Conservation (phyloP, 1,140 invertebrate genomes). For the Oscheius sp. region DNA sequence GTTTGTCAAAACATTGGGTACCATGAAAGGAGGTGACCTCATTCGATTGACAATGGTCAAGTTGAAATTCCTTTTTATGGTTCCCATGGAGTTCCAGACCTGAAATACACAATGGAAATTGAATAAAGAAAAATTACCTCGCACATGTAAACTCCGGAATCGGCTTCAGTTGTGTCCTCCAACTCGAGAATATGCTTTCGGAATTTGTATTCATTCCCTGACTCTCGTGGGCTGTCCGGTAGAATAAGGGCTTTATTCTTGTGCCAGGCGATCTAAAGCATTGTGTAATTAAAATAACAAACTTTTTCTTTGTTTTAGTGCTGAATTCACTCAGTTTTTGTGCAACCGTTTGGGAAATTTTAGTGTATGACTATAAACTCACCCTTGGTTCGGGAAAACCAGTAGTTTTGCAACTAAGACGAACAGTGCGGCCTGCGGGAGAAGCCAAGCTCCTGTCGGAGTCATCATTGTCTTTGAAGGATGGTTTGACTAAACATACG, state of each 20-base stretch:
- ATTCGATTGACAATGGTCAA: constrained; percentile 30
- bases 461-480: constrained; percentile 12
- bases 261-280: constrained; percentile 39
- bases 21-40: constrained; percentile 32
- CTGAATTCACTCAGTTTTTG: no score
- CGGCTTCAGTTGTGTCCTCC: constrained; percentile 55
- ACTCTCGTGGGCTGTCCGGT: constrained; percentile 40
- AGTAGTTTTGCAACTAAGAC: constrained; percentile 14
- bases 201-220: constrained; percentile 49
- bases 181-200: constrained; percentile 55
- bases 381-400: constrained; percentile 18
- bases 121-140: constrained; percentile 23
- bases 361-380: no score
- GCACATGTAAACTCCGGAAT: constrained; percentile 38
- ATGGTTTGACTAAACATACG: constrained; percentile 3
- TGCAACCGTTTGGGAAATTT: no score
- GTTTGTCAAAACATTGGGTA: constrained; percentile 56
- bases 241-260: constrained; percentile 47
- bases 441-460: constrained; percentile 3
- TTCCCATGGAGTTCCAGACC: constrained; percentile 11
- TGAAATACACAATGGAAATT: constrained; percentile 11
- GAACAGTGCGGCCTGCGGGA: constrained; percentile 17
- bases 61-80: constrained; percentile 10
- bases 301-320: not conserved
- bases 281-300: not conserved